Conservation (phyloP, 2,113 vertebrate species). For the Notiomystis cincta region DNA sequence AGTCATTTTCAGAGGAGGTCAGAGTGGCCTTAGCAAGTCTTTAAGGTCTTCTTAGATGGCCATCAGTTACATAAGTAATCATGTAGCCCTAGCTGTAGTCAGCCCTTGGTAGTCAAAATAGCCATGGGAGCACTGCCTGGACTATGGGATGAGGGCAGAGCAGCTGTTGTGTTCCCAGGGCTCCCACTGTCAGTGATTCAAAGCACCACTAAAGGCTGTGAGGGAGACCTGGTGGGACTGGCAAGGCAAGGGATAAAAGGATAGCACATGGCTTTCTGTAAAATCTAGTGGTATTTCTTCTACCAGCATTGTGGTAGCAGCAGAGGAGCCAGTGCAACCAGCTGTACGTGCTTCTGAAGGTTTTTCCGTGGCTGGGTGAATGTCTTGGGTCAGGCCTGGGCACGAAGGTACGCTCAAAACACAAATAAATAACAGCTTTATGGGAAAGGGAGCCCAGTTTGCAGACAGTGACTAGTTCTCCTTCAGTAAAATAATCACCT, state of each 20-base stretch:
- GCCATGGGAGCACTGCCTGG: accelerated
- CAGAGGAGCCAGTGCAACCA: neutral
- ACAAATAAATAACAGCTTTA: neutral
- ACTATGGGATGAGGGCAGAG: neutral
- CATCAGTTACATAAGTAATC: neutral
- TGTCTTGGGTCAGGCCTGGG: neutral
- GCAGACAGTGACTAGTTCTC: neutral
- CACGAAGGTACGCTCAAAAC: neutral
- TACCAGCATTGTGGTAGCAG: neutral
- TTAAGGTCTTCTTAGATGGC: neutral
- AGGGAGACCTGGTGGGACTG: neutral
- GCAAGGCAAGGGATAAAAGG: neutral
- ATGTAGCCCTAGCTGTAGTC: neutral
- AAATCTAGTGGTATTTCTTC: neutral
- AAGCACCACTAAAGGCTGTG: neutral
- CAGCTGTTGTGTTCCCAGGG: neutral
- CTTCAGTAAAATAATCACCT: neutral
- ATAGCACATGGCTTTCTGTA: neutral
- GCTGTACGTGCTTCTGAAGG: neutral
- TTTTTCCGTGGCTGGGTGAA: neutral
- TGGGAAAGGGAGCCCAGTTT: neutral
- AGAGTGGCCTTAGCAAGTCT: neutral
- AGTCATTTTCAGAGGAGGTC: neutral
- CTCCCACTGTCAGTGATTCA: neutral
- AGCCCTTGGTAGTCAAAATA: neutral